Evolutionary conservation across 2,888 invertebrate genomes (phyloP), one percentile per base, ranked within the genome.

Genomic region (Brenthis hecate): DNA sequence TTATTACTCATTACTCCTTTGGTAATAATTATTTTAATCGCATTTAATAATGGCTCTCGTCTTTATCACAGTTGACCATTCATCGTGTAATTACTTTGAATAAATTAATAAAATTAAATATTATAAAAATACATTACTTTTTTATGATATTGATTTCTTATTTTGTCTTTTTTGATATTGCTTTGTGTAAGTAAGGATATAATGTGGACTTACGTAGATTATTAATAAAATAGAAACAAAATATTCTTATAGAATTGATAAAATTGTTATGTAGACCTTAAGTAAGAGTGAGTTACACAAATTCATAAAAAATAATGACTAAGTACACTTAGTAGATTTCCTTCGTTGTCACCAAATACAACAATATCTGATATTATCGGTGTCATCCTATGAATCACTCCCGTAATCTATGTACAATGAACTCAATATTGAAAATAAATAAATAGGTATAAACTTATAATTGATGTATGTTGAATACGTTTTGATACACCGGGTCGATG

Each of bases 401-500:
- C 76, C 75, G 75, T 66, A 71, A 74, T 75, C 78, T 73, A 74
- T 76, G 77, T 74, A 76, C 78, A 71, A 74, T 78, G 76, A 78
- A 76, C 78, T 65, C 65, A 48, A 87, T 88, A 84, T 87, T 87
- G 89, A 16, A 60, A 60, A 28, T 60, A 11, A 28, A 50, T 28
- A 50, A 50, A 50, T 60, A 60, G 28, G 85, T 86, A 56, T 66
- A 66, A 36, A 8, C 85, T 72, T 72, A 69, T 72, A 76, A 72
- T 72, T 73, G 72, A 77, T 73, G 74, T 85, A 84, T 86, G 84
- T 84, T 85, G 84, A 86, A 84, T 87, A 86, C 84, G 84, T 85
- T 89, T 88, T 86, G 88, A 89, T 82, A 82, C 85, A 85, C 80
- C 77, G 85, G 91, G 91, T 91, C 91, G 88, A 85, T 85, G 91